Percentiles rank a stretch among this genome's conserved stretches.
Conservation (phyloP, 2,888 invertebrate species). For the Mellilla xanthometata region DNA sequence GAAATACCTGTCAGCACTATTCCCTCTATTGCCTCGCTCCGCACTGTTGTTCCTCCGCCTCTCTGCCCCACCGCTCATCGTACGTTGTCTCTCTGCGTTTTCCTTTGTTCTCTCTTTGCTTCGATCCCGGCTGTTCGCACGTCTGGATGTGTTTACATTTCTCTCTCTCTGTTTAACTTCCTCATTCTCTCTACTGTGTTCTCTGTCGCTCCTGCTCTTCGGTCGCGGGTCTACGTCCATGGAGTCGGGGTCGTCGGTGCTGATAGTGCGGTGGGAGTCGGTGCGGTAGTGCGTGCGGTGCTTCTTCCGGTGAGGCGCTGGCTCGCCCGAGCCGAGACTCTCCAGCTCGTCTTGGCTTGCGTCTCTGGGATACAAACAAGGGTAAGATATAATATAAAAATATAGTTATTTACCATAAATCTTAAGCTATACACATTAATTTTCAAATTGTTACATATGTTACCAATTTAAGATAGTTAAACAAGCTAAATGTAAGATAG, state of each 20-base stretch:
- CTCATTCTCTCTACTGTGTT: neutral
- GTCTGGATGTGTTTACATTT: no score
- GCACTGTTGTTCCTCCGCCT: neutral
- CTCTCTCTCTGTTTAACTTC: neutral
- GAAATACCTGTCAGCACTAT: no score
- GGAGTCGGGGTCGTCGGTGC: neutral
- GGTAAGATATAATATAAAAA: no score
- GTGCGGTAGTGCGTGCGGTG: neutral
- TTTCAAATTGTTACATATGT: no score
- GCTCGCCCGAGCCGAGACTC: slow-evolving; percentile 12
- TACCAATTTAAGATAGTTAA: no score
- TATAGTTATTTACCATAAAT: no score
- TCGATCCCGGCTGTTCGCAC: neutral
- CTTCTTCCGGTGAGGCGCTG: neutral
- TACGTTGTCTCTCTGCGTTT: no score
- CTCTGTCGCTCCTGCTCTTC: neutral
- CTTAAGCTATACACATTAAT: no score
- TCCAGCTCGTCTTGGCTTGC: slow-evolving; percentile 12
- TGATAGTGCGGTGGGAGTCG: neutral
- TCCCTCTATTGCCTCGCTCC: neutral
- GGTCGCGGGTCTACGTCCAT: neutral
- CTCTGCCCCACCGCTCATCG: no score
- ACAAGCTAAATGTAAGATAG: no score
- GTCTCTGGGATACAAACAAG: no score
- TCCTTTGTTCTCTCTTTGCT: neutral